Conservation (phyloP, 2,888 invertebrate species). For the Lysandra bellargus region DNA sequence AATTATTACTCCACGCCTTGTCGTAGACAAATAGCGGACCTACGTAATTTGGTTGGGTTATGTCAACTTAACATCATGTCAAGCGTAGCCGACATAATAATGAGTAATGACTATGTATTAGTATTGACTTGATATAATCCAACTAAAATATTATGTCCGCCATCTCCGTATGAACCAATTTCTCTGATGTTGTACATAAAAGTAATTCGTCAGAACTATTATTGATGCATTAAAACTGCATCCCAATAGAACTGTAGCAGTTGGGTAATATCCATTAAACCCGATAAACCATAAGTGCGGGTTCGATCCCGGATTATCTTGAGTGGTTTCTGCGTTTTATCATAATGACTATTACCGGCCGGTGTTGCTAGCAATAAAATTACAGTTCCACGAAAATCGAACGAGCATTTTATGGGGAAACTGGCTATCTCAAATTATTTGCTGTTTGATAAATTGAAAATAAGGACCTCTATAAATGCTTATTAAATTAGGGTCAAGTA, state of each 20-base stretch:
- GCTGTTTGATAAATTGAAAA: background rate
- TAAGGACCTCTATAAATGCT: background rate
- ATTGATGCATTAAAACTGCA: conserved; percentile 15
- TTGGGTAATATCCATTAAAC: conserved; percentile 35
- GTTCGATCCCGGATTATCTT: conserved; percentile 40
- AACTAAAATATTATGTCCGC: background rate
- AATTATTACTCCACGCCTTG: too few species aligned
- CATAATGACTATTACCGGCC: conserved; percentile 38
- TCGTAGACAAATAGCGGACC: too few species aligned
- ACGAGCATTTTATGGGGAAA: background rate
- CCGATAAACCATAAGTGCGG: conserved; percentile 41
- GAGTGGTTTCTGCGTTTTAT: conserved; percentile 42
- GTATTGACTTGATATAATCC: too few species aligned
- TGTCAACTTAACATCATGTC: too few species aligned
- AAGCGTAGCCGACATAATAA: too few species aligned
- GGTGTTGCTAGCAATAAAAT: conserved; percentile 27
- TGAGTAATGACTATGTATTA: too few species aligned
- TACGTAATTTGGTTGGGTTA: too few species aligned
- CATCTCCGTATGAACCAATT: too few species aligned
- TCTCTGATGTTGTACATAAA: background rate
- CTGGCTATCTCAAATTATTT: background rate
- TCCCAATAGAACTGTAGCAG: conserved; percentile 5
- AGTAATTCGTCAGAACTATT: background rate
- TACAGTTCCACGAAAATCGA: conserved; percentile 9
- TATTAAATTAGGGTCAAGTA: background rate